Evolutionary conservation across 2,797 vertebrate species (phyloP).

Genomic region (Acrocephalus scirpaceus): DNA sequence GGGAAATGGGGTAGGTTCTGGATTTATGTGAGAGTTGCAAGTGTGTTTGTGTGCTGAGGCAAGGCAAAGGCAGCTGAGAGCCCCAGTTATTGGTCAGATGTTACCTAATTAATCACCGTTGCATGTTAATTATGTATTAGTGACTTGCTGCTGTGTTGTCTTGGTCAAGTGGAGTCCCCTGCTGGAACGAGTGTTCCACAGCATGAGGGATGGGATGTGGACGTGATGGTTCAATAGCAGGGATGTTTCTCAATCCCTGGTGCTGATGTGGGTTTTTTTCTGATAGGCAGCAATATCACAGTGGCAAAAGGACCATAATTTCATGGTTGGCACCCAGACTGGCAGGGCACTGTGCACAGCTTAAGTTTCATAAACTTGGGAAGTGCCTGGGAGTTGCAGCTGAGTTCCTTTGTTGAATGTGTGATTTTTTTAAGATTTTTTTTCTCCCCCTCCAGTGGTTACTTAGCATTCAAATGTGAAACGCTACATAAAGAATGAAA

Average conservation of each 20-base stretch:
- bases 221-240: not conserved
- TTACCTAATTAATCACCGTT: constrained; percentile 9
- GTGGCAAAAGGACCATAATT: not conserved
- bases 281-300: not conserved
- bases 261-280: not conserved
- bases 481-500: constrained; percentile 45
- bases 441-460: not conserved
- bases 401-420: not conserved
- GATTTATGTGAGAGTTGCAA: not conserved
- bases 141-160: not conserved
- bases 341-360: not conserved
- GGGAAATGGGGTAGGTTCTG: not conserved
- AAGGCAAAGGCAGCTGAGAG: not conserved
- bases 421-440: not conserved
- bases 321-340: not conserved
- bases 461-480: constrained; percentile 32
- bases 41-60: not conserved
- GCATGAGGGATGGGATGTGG: not conserved
- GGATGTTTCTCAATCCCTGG: not conserved
- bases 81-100: not conserved
- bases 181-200: constrained; percentile 4
- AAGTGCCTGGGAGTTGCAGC: not conserved
- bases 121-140: not conserved
- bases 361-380: fast-evolving
- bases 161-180: constrained; percentile 50